Base-by-base conservation (phyloP, 1,140 invertebrate genomes). In the Listronotus oregonensis region DNA sequence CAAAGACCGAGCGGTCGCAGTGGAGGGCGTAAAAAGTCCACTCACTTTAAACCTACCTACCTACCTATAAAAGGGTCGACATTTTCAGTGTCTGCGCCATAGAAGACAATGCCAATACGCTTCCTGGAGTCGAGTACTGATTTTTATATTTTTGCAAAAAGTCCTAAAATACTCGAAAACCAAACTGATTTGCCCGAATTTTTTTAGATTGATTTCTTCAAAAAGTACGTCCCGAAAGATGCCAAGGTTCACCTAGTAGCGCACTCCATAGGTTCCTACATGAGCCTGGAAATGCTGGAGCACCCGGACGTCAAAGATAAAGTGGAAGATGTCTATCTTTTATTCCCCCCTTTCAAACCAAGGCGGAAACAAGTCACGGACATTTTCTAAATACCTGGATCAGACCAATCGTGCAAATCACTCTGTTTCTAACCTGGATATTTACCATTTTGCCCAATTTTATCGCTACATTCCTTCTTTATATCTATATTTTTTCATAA, bases 191-290 rank as follows among this genome's bases (percentile, higher is more conserved):
- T n/a, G n/a, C n/a, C n/a, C n/a, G n/a, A n/a, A n/a, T n/a, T n/a
- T 32, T 77, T 77, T 43, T 46, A 85, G 83, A 70, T 85, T 11
- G 82, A 85, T 44, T 94, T 95, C 78, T 87, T 95, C 43, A 81
- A 85, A 60, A 82, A 87, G 60, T 88, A 87, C 72, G 80, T 93
- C 55, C 90, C 92, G 6, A 68, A 80, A 39, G 80, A 88, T 78
- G 82, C 85, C 0, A 85, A 83, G 71, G 73, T 96, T 4, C 85
- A 92, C 78, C 71, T 94, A 0, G 83, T 95, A 67, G 92, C 90
- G 0, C 93, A 95, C 82, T 95, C 93, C 0, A 90, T 95, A 72
- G 93, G 93, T 0, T 83, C 85, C 65, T 92, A 93, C 83, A 88
- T 94, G 66, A 84, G 85, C 62, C 74, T 93, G n/a, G 86, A 94